Conservation (phyloP, 2,797 vertebrate species). For the Enteromius unitaeniatus region DNA sequence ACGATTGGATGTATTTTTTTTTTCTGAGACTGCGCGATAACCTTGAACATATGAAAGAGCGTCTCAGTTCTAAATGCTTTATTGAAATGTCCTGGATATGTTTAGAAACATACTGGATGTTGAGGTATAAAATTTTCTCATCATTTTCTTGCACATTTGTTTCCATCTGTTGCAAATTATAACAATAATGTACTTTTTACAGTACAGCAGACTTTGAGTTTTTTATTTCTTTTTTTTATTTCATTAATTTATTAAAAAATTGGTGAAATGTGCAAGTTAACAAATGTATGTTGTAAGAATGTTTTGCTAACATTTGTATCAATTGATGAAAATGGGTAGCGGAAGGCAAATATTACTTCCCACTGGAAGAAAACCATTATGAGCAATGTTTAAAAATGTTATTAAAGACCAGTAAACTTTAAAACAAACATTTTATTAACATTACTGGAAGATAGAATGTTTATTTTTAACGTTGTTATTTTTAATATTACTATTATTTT, state of each 20-base stretch:
- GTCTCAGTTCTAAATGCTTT: background rate
- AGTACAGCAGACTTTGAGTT: too few relatives aligned
- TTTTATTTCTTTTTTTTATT: background rate
- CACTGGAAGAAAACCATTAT: background rate
- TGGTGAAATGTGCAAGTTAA: background rate
- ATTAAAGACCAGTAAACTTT: background rate
- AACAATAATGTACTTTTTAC: background rate
- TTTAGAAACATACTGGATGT: background rate
- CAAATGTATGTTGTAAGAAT: background rate
- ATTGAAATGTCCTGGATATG: background rate
- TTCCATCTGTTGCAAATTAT: background rate
- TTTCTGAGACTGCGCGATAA: constrained; percentile 41
- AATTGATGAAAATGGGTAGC: background rate
- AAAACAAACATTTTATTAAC: background rate
- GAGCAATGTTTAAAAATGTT: background rate
- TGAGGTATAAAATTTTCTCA: background rate
- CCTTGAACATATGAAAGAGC: constrained; percentile 54
- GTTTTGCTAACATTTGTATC: background rate
- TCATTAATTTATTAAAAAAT: background rate
- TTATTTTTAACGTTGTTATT: background rate
- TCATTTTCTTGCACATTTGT: background rate
- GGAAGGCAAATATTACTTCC: background rate
- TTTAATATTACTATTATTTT: too few relatives aligned
- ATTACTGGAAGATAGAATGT: background rate
- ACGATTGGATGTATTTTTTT: constrained; percentile 28